Conservation (phyloP, 2,888 invertebrate species). For the Trichogramma evanescens region DNA sequence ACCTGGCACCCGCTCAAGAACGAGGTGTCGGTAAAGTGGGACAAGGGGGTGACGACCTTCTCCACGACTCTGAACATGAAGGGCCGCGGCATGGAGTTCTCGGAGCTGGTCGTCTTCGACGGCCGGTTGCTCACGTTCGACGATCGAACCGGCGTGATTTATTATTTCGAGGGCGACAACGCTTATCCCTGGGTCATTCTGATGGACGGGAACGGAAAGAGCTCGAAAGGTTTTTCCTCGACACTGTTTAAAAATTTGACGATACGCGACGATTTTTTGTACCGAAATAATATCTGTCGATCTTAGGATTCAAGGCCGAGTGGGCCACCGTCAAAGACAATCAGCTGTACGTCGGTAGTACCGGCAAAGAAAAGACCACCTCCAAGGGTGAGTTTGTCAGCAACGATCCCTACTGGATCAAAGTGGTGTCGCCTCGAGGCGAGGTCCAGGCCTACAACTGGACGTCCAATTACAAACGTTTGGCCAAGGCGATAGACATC, state of each 20-base stretch:
- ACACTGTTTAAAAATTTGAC: background rate
- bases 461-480: constrained; percentile 64
- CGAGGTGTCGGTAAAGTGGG: constrained; percentile 68
- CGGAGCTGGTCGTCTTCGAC: constrained; percentile 88
- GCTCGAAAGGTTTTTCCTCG: constrained; percentile 51
- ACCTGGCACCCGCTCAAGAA: constrained; percentile 59
- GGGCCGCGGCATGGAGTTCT: constrained; percentile 94
- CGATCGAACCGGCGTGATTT: constrained; percentile 90
- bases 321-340: constrained; percentile 93
- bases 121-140: constrained; percentile 85
- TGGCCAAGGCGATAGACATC: constrained; percentile 71
- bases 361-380: constrained; percentile 97
- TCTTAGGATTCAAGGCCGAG: constrained; percentile 82
- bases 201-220: constrained; percentile 83
- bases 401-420: constrained; percentile 91
- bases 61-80: constrained; percentile 72
- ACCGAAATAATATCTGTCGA: background rate
- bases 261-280: background rate
- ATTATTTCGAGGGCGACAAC: constrained; percentile 65
- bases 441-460: constrained; percentile 57
- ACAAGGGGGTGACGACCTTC: constrained; percentile 58
- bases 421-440: constrained; percentile 71
- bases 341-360: constrained; percentile 82
- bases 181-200: constrained; percentile 77
- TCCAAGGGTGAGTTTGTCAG: constrained; percentile 73